Conservation (phyloP, 2,113 vertebrate genomes). For the Dasyurus viverrinus region DNA sequence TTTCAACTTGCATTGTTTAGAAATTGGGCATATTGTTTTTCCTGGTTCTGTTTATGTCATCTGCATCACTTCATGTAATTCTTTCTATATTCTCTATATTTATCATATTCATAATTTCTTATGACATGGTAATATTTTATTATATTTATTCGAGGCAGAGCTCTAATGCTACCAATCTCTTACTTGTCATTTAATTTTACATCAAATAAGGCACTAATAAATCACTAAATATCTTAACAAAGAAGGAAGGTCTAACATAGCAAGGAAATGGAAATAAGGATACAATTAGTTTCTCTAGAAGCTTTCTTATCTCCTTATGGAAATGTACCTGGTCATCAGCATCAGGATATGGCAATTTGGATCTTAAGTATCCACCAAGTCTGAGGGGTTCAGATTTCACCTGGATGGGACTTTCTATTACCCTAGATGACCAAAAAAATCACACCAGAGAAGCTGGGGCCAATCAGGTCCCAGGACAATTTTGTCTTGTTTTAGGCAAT, state of each 20-base stretch:
- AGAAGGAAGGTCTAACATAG: background rate
- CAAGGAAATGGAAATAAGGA: background rate
- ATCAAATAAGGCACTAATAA: background rate
- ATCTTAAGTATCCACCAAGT: background rate
- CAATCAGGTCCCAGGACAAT: background rate
- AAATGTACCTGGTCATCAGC: background rate
- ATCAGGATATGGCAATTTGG: background rate
- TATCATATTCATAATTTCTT: background rate
- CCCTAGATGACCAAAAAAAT: background rate
- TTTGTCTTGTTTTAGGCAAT: background rate
- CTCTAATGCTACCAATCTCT: background rate
- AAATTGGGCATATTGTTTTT: background rate
- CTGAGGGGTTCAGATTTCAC: background rate
- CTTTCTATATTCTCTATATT: background rate
- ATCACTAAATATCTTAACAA: background rate
- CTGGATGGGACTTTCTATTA: background rate
- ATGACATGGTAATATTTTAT: background rate
- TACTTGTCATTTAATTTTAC: background rate
- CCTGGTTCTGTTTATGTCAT: background rate
- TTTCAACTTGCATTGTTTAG: background rate
- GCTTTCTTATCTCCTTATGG: background rate
- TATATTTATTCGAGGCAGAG: background rate
- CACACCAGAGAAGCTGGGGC: background rate
- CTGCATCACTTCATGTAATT: background rate
- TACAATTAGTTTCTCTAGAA: background rate